A percentile compares a stretch with the other conserved stretches of the same genome.
Evolutionary conservation across 2,888 invertebrate species (phyloP).

Genomic region (Oegoconia quadripuncta): DNA sequence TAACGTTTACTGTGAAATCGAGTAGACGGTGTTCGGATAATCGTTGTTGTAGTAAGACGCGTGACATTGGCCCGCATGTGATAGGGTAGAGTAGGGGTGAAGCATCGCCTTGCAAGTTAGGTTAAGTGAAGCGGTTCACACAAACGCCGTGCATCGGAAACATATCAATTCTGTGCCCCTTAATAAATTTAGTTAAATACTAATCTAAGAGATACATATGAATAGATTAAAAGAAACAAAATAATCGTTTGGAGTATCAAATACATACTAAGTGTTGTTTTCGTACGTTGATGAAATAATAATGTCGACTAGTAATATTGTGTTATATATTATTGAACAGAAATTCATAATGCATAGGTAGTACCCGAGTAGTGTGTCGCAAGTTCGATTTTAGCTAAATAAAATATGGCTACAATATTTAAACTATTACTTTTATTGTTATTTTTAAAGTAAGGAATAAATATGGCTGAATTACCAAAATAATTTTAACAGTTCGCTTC

Average conservation of each 20-base stretch:
- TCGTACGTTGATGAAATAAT: slow-evolving; percentile 54
- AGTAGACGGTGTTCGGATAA: slow-evolving; percentile 51
- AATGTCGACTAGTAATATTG: slow-evolving; percentile 50
- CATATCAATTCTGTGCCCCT: slow-evolving; percentile 90
- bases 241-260: slow-evolving; percentile 73
- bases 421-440: slow-evolving; percentile 58
- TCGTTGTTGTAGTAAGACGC: slow-evolving; percentile 48
- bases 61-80: slow-evolving; percentile 76
- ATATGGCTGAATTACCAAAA: slow-evolving; percentile 76
- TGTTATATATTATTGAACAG: slow-evolving; percentile 39
- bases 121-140: slow-evolving; percentile 78
- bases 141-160: slow-evolving; percentile 86
- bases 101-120: slow-evolving; percentile 77
- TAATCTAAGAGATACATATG: slow-evolving; percentile 77
- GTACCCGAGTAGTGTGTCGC: slow-evolving; percentile 68
- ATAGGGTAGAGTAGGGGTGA: slow-evolving; percentile 73
- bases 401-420: slow-evolving; percentile 38
- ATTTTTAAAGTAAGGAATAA: slow-evolving; percentile 54
- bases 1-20: slow-evolving; percentile 66
- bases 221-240: slow-evolving; percentile 70
- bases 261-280: slow-evolving; percentile 75
- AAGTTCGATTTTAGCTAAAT: slow-evolving; percentile 45
- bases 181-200: slow-evolving; percentile 79
- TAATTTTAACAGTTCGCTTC: slow-evolving; percentile 68
- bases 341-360: slow-evolving; percentile 47